Evolutionary conservation across 37 sponge, comb jelly and placozoan species (phyloP).

Genomic region (Ianthella basta): DNA sequence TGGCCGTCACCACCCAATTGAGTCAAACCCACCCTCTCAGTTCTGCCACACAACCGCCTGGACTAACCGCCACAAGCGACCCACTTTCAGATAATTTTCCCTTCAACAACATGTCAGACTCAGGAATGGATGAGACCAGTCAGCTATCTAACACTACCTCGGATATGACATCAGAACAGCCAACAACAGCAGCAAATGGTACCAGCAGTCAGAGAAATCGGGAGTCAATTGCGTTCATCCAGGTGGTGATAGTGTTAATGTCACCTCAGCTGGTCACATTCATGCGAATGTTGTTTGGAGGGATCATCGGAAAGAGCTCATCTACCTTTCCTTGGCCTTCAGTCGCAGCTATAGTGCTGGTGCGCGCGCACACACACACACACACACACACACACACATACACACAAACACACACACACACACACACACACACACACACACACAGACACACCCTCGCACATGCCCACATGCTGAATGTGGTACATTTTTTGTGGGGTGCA

Average conservation of each 20-base stretch:
- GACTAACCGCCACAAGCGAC: not conserved
- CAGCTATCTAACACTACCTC: not conserved
- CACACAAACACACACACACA: too few relatives aligned
- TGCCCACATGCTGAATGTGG: too few relatives aligned
- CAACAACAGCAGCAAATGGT: too few relatives aligned
- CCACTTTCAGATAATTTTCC: too few relatives aligned
- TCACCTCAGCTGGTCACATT: slow-evolving; percentile 65
- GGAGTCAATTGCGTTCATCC: slow-evolving; percentile 21
- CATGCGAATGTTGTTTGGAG: slow-evolving; percentile 58
- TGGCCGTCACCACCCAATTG: slow-evolving; percentile 40
- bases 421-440: too few relatives aligned
- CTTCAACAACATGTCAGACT: not conserved
- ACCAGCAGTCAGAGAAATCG: not conserved
- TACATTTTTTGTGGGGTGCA: too few relatives aligned
- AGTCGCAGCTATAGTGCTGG: slow-evolving; percentile 43
- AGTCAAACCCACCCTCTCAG: too few relatives aligned
- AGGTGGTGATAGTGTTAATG: slow-evolving; percentile 69
- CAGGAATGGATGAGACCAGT: not conserved
- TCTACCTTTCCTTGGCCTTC: slow-evolving; percentile 78
- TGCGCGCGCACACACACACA: slow-evolving; percentile 25
- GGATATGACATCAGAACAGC: too few relatives aligned
- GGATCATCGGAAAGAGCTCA: slow-evolving; percentile 66
- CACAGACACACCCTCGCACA: too few relatives aligned
- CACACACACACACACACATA: too few relatives aligned
- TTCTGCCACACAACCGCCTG: not conserved